These are phyloP conservation scores for Cinclus mexicanus DNA, from an alignment of 2,113 vertebrate species.

Conservation along the genomic window DNA sequence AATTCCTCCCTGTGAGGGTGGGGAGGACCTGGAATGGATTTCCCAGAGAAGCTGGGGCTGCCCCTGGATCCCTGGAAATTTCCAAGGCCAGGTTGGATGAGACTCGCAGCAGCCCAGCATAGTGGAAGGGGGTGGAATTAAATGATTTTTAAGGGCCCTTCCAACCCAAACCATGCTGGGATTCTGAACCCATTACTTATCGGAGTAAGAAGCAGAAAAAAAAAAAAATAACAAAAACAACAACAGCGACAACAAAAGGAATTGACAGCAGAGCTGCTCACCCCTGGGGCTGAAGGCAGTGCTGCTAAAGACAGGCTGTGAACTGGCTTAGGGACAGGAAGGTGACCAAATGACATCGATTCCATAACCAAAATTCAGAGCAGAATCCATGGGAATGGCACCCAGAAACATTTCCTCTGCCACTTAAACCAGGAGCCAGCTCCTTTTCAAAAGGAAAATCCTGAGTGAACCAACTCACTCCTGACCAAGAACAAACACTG, in stretches of 20 bases:
- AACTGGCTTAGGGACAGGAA: background rate
- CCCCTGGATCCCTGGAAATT: background rate
- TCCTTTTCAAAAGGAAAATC: background rate
- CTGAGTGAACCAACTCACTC: background rate
- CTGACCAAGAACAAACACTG: background rate
- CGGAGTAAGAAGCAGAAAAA: background rate
- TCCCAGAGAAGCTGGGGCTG: background rate
- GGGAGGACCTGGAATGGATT: background rate
- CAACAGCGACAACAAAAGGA: background rate
- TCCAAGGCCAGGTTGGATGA: fast-evolving
- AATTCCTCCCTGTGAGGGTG: background rate
- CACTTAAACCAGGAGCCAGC: background rate
- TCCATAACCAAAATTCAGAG: background rate
- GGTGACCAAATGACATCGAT: background rate
- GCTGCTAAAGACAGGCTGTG: fast-evolving
- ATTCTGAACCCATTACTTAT: background rate
- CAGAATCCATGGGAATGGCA: background rate
- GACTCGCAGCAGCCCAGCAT: fast-evolving
- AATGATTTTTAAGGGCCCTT: background rate
- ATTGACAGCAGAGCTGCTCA: background rate
- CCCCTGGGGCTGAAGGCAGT: background rate
- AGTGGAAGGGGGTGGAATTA: background rate
- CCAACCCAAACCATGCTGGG: background rate
- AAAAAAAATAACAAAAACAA: background rate
- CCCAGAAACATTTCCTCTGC: background rate